Conservation (phyloP, 2,888 invertebrate species). For the Eupeodes latifasciatus region DNA sequence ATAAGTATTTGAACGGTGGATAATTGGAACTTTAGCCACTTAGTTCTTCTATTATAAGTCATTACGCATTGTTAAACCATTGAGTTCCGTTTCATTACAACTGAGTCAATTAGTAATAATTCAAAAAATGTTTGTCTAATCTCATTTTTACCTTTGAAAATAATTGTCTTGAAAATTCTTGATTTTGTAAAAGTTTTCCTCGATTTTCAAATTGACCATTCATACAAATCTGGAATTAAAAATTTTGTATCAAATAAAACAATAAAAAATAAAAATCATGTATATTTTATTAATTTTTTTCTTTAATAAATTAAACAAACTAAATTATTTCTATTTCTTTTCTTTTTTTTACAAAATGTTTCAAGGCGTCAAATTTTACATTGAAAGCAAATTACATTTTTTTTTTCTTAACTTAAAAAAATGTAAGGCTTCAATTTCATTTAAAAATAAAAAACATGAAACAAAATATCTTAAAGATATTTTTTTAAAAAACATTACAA, state of each 20-base stretch:
- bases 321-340: not conserved
- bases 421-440: not conserved
- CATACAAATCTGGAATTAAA: conserved; percentile 48
- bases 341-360: conserved; percentile 1
- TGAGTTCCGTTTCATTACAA: too few relatives aligned
- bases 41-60: too few relatives aligned
- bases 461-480: not conserved
- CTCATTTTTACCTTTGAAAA: conserved; percentile 48
- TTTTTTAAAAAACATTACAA: not conserved
- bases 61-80: too few relatives aligned
- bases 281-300: not conserved
- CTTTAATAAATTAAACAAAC: conserved; percentile 31
- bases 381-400: not conserved
- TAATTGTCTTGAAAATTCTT: conserved; percentile 54
- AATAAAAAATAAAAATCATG: not conserved
- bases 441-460: not conserved
- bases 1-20: too few relatives aligned
- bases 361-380: conserved; percentile 3
- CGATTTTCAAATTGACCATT: conserved; percentile 2
- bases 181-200: conserved; percentile 55
- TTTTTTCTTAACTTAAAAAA: not conserved
- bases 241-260: conserved; percentile 16
- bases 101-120: too few relatives aligned
- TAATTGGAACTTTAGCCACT: too few relatives aligned
- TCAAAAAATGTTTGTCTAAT: not conserved